These are phyloP conservation scores for Mus spretus DNA, from an alignment of 2,797 vertebrate species.

Conservation along the genomic window DNA sequence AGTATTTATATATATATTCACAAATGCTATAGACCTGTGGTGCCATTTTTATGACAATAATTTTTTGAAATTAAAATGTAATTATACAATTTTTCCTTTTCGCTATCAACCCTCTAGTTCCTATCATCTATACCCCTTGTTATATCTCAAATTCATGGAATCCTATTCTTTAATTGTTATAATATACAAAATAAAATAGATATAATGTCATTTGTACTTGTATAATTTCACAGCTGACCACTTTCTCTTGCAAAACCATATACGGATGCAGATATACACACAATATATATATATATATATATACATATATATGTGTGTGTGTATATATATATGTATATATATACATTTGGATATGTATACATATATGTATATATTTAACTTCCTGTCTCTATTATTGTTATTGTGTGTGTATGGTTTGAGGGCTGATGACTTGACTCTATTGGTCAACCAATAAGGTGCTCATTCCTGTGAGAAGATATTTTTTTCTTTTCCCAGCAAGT, in stretches of 20 bases:
- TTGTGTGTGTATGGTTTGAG: not conserved
- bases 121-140: not conserved
- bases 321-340: not conserved
- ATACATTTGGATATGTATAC: too few relatives aligned
- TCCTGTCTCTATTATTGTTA: not conserved
- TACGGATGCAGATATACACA: not conserved
- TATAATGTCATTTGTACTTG: not conserved
- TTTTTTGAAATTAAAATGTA: not conserved
- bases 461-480: not conserved
- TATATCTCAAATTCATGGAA: not conserved
- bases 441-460: not conserved
- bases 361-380: not conserved
- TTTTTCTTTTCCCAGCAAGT: not conserved
- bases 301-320: not conserved
- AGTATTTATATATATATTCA: not conserved
- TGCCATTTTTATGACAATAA: not conserved
- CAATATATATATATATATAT: not conserved
- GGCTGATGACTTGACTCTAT: not conserved
- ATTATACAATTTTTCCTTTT: not conserved
- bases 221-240: not conserved
- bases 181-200: not conserved
- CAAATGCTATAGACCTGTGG: not conserved
- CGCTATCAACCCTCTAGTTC: not conserved
- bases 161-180: not conserved
- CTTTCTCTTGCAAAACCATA: not conserved